These are phyloP conservation scores for Pseudochromis fuscus DNA, from an alignment of 2,797 vertebrate genomes.

Conservation along the genomic window DNA sequence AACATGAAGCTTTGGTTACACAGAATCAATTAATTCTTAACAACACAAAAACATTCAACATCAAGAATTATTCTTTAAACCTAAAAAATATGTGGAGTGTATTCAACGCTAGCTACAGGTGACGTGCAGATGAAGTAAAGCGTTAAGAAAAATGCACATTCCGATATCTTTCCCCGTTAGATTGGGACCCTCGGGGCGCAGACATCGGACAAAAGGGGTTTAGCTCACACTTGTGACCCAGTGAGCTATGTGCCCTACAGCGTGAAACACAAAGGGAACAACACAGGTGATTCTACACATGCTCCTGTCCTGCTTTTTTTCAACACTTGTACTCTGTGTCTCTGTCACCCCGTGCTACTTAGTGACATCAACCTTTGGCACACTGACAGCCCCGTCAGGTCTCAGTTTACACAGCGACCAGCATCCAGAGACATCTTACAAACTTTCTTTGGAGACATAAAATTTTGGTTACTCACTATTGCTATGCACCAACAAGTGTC, in stretches of 20 bases:
- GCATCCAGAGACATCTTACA: slow-evolving; percentile 36
- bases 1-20: background rate
- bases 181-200: slow-evolving; percentile 64
- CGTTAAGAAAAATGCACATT: slow-evolving; percentile 51
- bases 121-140: slow-evolving; percentile 49
- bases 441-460: slow-evolving; percentile 34
- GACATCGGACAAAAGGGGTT: slow-evolving; percentile 76
- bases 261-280: slow-evolving; percentile 71
- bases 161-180: slow-evolving; percentile 61
- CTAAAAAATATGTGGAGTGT: slow-evolving; percentile 33
- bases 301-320: slow-evolving; percentile 79
- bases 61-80: slow-evolving; percentile 11
- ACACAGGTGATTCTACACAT: slow-evolving; percentile 78
- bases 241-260: slow-evolving; percentile 77
- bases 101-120: slow-evolving; percentile 24
- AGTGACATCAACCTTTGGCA: slow-evolving; percentile 83
- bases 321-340: slow-evolving; percentile 78
- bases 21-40: slow-evolving; percentile 2
- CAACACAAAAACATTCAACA: slow-evolving; percentile 25
- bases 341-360: slow-evolving; percentile 76
- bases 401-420: slow-evolving; percentile 75
- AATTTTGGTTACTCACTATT: slow-evolving; percentile 29
- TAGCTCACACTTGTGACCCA: slow-evolving; percentile 82
- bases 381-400: slow-evolving; percentile 77
- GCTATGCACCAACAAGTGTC: slow-evolving; percentile 13